These are phyloP conservation scores for Choloepus didactylus DNA, from an alignment of 2,797 vertebrate genomes.

Conservation along the genomic window DNA sequence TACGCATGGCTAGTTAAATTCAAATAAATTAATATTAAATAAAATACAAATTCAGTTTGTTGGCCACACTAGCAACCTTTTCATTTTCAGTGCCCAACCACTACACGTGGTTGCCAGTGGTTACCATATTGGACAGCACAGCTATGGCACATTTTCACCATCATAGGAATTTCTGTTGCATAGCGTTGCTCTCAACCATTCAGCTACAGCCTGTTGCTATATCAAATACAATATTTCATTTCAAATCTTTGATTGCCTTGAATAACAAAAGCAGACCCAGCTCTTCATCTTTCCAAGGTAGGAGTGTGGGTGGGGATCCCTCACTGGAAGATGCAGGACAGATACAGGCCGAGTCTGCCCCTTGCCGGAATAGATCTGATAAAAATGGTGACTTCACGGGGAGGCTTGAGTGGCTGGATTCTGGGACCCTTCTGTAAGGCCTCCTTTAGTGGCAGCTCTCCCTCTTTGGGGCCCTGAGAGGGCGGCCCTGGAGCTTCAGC, in stretches of 20 bases:
- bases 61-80: not conserved
- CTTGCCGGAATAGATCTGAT: not conserved
- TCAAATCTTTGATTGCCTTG: not conserved
- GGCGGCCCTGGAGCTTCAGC: not conserved
- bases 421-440: too few species aligned
- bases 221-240: not conserved
- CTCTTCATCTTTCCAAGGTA: not conserved
- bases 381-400: accelerated
- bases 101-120: not conserved
- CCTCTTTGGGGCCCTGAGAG: not conserved
- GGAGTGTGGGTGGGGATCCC: accelerated
- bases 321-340: not conserved
- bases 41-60: not conserved
- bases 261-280: not conserved
- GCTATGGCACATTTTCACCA: accelerated
- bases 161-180: not conserved
- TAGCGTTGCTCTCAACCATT: not conserved
- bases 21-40: not conserved
- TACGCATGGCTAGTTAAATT: not conserved
- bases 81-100: not conserved
- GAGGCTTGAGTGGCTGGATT: not conserved
- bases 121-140: accelerated
- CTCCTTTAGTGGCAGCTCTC: not conserved
- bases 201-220: not conserved
- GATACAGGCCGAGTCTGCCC: not conserved